Conservation (phyloP, 2,888 invertebrate species). For the Thereva nobilitata region DNA sequence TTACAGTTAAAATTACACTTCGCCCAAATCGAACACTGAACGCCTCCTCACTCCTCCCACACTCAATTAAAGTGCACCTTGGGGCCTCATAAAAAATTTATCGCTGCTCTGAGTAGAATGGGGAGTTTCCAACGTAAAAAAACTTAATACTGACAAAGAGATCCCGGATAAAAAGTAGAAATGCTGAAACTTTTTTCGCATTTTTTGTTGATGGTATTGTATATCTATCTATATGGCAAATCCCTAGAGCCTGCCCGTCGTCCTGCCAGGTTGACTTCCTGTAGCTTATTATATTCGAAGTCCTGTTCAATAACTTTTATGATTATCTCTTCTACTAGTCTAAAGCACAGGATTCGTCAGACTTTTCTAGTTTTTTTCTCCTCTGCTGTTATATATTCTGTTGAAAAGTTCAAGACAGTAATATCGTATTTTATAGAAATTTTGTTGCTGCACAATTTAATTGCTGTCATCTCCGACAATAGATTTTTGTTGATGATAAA, state of each 20-base stretch:
- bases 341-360: constrained; percentile 16
- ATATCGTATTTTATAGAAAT: too few relatives aligned
- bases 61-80: constrained; percentile 35
- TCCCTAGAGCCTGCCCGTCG: not conserved
- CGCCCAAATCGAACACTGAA: too few relatives aligned
- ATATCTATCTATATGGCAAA: too few relatives aligned
- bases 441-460: too few relatives aligned
- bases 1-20: too few relatives aligned
- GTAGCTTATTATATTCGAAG: constrained; percentile 22
- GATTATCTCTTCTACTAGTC: constrained; percentile 33
- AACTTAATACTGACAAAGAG: constrained; percentile 17
- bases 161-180: constrained; percentile 16
- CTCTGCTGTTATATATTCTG: too few relatives aligned
- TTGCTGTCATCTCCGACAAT: too few relatives aligned
- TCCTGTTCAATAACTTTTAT: constrained; percentile 32
- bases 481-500: too few relatives aligned
- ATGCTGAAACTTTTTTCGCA: not conserved
- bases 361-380: constrained; percentile 19
- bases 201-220: not conserved
- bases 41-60: not conserved
- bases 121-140: not conserved
- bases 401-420: too few relatives aligned
- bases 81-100: constrained; percentile 35
- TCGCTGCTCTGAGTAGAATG: constrained; percentile 14
- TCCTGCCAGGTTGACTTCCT: constrained; percentile 5